These are phyloP conservation scores for Sipha flava DNA, from an alignment of 1,140 invertebrate species.

Conservation along the genomic window DNA sequence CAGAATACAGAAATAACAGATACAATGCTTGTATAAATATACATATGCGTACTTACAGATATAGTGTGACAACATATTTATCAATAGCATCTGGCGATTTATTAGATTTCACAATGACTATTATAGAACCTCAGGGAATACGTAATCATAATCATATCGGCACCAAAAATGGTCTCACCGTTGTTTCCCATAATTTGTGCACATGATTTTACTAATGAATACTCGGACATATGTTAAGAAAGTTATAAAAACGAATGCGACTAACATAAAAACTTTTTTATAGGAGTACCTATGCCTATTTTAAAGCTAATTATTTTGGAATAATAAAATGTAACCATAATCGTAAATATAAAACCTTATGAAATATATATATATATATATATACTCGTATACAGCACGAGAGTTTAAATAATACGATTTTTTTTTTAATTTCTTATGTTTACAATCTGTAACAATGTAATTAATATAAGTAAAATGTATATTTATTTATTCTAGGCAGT, in stretches of 20 bases:
- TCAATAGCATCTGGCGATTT: background rate
- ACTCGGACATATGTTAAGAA: background rate
- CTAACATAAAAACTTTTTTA: background rate
- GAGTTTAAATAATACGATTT: no score
- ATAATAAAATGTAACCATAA: background rate
- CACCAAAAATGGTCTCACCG: background rate
- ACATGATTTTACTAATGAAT: background rate
- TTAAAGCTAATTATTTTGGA: background rate
- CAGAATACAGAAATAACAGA: no score
- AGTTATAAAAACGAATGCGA: background rate
- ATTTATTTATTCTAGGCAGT: no score
- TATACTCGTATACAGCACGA: no score
- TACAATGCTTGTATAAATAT: no score
- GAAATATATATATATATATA: no score
- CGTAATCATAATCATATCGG: background rate
- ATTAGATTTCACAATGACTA: background rate
- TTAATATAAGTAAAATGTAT: no score
- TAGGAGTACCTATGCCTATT: background rate
- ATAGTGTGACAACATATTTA: background rate
- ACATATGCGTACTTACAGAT: no score
- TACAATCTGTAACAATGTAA: no score
- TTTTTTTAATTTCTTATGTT: no score
- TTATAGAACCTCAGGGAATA: background rate
- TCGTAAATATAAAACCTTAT: no score
- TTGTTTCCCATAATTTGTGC: background rate